phyloP scores from a whole-genome alignment of 2,888 invertebrate species.

The Macrophya alboannulata region DNA sequence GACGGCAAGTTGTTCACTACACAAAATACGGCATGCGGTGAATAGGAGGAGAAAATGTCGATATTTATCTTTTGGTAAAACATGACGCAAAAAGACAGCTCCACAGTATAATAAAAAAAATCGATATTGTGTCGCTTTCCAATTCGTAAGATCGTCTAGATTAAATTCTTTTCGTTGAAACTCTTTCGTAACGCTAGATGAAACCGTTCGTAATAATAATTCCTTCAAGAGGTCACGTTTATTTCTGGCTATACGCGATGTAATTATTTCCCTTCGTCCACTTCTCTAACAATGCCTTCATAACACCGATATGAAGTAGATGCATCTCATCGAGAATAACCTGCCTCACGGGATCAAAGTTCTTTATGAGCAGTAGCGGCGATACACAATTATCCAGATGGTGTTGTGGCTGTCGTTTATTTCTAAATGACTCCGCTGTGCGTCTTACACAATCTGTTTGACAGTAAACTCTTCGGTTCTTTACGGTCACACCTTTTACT shows the following conservation, averaged over 20 bases:
- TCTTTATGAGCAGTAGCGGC: background rate
- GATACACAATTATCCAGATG: conserved; percentile 55
- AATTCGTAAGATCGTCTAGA: background rate
- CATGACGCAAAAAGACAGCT: conserved; percentile 45
- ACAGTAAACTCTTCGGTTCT: conserved; percentile 58
- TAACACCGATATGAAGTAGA: background rate
- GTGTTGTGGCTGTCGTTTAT: conserved; percentile 58
- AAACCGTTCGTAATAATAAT: background rate
- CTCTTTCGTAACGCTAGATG: background rate
- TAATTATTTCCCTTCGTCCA: background rate
- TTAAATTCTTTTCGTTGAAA: conserved; percentile 31
- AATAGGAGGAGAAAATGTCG: conserved; percentile 58
- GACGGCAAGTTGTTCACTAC: conserved; percentile 41
- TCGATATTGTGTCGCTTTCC: conserved; percentile 37
- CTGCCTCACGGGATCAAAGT: background rate
- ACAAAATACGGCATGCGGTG: conserved; percentile 58
- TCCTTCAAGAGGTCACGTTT: background rate
- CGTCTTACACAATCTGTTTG: conserved; percentile 58
- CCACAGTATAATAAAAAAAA: background rate
- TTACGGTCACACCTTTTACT: conserved; percentile 58
- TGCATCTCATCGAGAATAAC: conserved; percentile 13
- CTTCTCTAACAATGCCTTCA: conserved; percentile 1
- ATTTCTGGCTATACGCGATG: background rate
- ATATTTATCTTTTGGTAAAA: conserved; percentile 51
- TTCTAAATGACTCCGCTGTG: conserved; percentile 58